Conservation (phyloP, 1,140 invertebrate species). For the Drosophila punjabiensis region DNA sequence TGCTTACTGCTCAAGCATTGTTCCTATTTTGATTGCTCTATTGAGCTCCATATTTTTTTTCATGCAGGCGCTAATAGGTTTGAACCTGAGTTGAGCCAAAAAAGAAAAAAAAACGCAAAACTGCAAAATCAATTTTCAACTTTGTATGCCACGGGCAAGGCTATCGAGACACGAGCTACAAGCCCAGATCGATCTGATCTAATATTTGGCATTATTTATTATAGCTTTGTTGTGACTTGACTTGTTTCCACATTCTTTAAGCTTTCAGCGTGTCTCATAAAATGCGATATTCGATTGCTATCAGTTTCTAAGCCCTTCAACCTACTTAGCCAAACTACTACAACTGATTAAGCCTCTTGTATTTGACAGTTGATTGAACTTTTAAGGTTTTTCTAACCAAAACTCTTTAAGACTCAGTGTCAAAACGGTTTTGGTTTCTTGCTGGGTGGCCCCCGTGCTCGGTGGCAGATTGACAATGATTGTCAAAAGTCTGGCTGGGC, state of each 20-base stretch:
- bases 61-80: constrained; percentile 53
- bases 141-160: constrained; percentile 53
- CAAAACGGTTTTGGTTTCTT: constrained; percentile 20
- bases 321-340: constrained; percentile 12
- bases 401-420: constrained; percentile 40
- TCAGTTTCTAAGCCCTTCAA: constrained; percentile 35
- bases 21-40: constrained; percentile 53
- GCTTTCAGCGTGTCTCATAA: constrained; percentile 26
- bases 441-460: constrained; percentile 31
- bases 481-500: constrained; percentile 37
- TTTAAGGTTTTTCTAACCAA: constrained; percentile 40
- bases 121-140: constrained; percentile 38
- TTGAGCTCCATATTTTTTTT: constrained; percentile 35
- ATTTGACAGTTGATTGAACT: constrained; percentile 48
- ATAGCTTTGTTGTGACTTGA: constrained; percentile 34
- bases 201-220: constrained; percentile 9
- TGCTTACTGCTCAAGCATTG: constrained; percentile 37
- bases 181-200: constrained; percentile 20
- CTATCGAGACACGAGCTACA: constrained; percentile 46
- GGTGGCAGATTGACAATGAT: constrained; percentile 48
- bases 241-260: constrained; percentile 38
- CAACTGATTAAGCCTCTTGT: constrained; percentile 47
- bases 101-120: constrained; percentile 2
- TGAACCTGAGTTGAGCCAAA: constrained; percentile 36
- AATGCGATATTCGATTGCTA: constrained; percentile 32